phyloP scores from a whole-genome alignment of 2,888 invertebrate genomes.

The Eretmocerus hayati region DNA sequence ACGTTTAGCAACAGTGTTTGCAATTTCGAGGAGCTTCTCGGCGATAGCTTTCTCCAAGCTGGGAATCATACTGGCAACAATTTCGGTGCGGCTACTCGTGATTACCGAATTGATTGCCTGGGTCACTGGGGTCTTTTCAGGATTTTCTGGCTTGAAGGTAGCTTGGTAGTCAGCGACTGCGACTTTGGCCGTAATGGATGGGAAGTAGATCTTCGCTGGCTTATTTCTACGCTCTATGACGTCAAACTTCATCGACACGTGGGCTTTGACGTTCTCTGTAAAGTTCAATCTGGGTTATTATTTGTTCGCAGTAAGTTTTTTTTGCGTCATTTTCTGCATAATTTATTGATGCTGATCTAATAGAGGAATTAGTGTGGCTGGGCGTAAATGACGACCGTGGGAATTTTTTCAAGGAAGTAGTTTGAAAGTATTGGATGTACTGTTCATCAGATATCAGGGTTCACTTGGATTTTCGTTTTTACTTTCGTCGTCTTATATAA shows the following conservation, averaged over 20 bases:
- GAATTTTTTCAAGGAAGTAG: too few species aligned
- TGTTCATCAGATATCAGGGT: too few species aligned
- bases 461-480: too few species aligned
- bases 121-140: constrained; percentile 25
- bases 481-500: too few species aligned
- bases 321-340: too few species aligned
- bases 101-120: constrained; percentile 31
- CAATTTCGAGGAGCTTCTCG: constrained; percentile 28
- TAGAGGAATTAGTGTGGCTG: too few species aligned
- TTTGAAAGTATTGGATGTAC: too few species aligned
- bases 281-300: constrained; percentile 4
- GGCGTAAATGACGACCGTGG: too few species aligned
- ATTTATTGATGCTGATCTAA: too few species aligned
- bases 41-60: constrained; percentile 38
- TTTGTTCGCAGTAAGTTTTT: too few species aligned
- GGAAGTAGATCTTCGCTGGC: constrained; percentile 28
- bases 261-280: constrained; percentile 28
- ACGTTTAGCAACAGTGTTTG: constrained; percentile 38
- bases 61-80: constrained; percentile 38
- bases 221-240: constrained; percentile 26
- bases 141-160: constrained; percentile 22
- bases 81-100: constrained; percentile 34
- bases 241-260: constrained; percentile 16
- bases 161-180: constrained; percentile 28
- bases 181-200: constrained; percentile 30